phyloP scores from a whole-genome alignment of 2,888 invertebrate species.

The Capitulum mitella region DNA sequence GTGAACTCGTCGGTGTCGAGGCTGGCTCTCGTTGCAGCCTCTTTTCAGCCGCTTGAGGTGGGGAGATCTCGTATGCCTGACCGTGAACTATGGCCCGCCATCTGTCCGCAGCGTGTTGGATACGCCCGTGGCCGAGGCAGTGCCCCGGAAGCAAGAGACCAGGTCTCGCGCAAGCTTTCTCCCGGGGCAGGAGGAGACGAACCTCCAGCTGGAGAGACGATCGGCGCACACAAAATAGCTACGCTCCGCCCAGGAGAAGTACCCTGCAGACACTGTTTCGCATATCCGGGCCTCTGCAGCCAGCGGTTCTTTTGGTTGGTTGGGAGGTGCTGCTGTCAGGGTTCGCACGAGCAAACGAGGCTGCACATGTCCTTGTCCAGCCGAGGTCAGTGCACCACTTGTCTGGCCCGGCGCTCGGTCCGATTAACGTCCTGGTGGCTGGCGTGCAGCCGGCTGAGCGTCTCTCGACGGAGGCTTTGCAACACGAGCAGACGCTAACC shows the following conservation, averaged over 20 bases:
- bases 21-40: too few relatives aligned
- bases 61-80: too few relatives aligned
- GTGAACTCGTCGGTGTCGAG: too few relatives aligned
- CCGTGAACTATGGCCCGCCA: too few relatives aligned
- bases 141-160: neutral
- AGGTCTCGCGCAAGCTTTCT: neutral
- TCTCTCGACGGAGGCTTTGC: neutral
- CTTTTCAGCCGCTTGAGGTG: too few relatives aligned
- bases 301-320: neutral
- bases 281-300: neutral
- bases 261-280: neutral
- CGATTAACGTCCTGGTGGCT: neutral
- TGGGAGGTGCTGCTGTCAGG: neutral
- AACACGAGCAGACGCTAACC: neutral
- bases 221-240: neutral
- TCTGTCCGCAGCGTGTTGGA: slow-evolving; percentile 4
- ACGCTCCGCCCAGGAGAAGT: neutral
- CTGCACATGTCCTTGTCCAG: neutral
- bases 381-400: neutral
- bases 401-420: neutral
- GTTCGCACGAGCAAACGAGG: neutral
- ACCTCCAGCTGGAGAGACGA: slow-evolving; percentile 3
- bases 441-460: neutral
- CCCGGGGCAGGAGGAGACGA: neutral
- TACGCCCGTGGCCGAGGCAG: neutral